These are phyloP conservation scores for Eretmocerus hayati DNA, from an alignment of 2,888 invertebrate species.

Conservation along the genomic window DNA sequence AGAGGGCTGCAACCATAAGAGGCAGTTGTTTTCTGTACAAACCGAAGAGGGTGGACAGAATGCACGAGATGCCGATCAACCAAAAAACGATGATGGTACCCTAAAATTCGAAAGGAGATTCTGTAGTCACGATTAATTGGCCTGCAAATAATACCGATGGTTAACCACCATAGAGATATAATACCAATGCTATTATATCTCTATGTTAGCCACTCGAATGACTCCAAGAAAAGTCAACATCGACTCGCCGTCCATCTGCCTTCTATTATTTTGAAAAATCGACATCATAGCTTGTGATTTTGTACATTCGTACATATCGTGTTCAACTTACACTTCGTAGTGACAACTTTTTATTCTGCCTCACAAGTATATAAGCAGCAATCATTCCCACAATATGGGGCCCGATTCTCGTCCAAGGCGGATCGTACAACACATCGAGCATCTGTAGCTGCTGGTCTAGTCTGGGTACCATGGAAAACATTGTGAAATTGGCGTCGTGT, in stretches of 20 bases:
- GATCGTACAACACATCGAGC: conserved; percentile 44
- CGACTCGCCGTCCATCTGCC: no score
- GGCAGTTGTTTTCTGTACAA: conserved; percentile 46
- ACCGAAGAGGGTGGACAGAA: conserved; percentile 46
- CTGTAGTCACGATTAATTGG: no score
- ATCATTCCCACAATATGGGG: conserved; percentile 45
- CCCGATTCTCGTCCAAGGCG: conserved; percentile 43
- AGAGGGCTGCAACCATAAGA: conserved; percentile 46
- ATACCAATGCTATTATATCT: no score
- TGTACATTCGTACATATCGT: neutral
- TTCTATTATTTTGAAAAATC: no score
- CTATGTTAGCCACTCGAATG: no score
- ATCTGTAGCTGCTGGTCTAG: conserved; percentile 43
- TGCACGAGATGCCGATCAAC: conserved; percentile 43
- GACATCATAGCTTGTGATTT: no score
- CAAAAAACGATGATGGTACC: conserved; percentile 35
- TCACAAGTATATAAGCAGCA: conserved; percentile 47
- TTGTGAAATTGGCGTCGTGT: no score
- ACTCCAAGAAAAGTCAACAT: no score
- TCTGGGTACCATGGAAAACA: no score
- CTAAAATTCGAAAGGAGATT: conserved; percentile 32
- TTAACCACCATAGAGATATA: no score
- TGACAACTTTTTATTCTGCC: conserved; percentile 33
- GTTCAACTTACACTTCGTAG: conserved; percentile 30
- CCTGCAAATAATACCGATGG: no score